These are phyloP conservation scores for Xestia xanthographa DNA, from an alignment of 2,888 invertebrate species.

Conservation along the genomic window DNA sequence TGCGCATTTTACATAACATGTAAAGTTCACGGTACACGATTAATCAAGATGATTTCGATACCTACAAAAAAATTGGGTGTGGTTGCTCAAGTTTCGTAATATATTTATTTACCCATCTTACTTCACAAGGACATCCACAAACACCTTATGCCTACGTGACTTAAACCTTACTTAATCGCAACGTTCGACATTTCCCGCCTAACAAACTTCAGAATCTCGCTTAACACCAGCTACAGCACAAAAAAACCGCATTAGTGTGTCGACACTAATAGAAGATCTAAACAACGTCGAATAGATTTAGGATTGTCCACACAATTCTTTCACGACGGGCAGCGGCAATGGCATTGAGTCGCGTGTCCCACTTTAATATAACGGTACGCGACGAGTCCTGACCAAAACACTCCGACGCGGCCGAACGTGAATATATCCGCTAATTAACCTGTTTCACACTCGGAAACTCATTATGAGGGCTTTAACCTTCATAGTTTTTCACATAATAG, in stretches of 20 bases:
- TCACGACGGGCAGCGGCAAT: conserved; percentile 54
- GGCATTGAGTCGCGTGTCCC: conserved; percentile 75
- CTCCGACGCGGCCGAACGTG: conserved; percentile 67
- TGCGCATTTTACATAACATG: neutral
- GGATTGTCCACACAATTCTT: conserved; percentile 67
- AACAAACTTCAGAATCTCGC: neutral
- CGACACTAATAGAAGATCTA: conserved; percentile 32
- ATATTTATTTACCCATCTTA: conserved; percentile 18
- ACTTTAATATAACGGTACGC: conserved; percentile 81
- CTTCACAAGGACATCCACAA: conserved; percentile 15
- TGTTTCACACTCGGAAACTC: conserved; percentile 75
- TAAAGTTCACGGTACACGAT: neutral
- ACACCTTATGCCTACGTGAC: neutral
- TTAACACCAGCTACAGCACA: neutral
- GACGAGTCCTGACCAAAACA: conserved; percentile 81
- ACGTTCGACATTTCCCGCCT: conserved; percentile 26
- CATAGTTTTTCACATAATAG: conserved; percentile 69
- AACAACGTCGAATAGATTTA: conserved; percentile 47
- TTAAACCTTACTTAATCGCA: conserved; percentile 32
- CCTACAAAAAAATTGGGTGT: neutral
- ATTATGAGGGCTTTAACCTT: conserved; percentile 78
- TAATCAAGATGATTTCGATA: neutral
- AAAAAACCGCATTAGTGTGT: conserved; percentile 15
- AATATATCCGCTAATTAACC: conserved; percentile 83
- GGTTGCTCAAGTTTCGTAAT: conserved; percentile 11